Evolutionary conservation across 2,797 vertebrate genomes (phyloP).

Genomic region (Myotis findleyi): DNA sequence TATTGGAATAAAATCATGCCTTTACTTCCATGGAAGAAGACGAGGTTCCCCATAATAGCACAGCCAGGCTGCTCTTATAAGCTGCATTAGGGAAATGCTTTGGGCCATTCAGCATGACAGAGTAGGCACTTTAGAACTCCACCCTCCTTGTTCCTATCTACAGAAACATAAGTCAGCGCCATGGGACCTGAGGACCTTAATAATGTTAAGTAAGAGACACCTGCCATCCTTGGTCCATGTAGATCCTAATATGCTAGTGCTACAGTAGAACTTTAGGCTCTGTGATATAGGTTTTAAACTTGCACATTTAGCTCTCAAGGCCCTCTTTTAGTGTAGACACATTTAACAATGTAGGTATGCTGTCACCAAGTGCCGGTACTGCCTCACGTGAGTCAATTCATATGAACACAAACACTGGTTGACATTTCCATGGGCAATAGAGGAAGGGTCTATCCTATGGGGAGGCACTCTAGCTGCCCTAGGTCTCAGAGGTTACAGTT

Average conservation of each 20-base stretch:
- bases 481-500: neutral
- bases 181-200: neutral
- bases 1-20: neutral
- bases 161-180: neutral
- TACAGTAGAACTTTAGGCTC: neutral
- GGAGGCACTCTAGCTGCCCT: neutral
- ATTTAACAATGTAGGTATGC: neutral
- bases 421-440: neutral
- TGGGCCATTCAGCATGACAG: neutral
- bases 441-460: neutral
- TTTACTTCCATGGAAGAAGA: neutral
- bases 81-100: neutral
- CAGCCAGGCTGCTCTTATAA: neutral
- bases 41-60: neutral
- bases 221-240: neutral
- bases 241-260: neutral
- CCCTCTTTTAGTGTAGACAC: neutral
- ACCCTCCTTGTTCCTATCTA: neutral
- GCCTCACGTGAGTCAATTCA: neutral
- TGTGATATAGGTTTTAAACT: rapidly evolving
- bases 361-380: neutral
- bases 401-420: neutral
- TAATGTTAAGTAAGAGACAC: neutral
- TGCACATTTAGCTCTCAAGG: neutral
- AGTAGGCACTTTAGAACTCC: neutral